Base-by-base conservation (phyloP, 35 echinoderm and acorn worm genomes). In the Hemicentrotus pulcherrimus region DNA sequence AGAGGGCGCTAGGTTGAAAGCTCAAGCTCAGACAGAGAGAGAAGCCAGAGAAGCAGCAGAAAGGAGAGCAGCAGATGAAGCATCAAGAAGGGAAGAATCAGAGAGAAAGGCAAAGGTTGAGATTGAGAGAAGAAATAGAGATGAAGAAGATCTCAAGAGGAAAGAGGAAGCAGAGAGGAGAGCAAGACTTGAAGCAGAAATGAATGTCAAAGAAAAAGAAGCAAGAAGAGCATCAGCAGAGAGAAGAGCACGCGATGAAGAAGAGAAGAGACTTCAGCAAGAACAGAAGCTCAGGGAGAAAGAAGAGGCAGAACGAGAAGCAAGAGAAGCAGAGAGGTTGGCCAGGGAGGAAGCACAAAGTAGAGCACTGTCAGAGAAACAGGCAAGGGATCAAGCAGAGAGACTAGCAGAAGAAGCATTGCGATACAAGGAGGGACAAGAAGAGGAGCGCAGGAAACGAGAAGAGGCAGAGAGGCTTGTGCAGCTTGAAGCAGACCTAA, bases 341-440 rank as follows among this genome's bases (percentile, higher is more conserved):
- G 86, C 94, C 32, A 31, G 48, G 52, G 94, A 96, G 86, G 91
- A 92, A 32, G 61, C 32, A 94, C 24, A 70, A 47, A 92, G 89
- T 13, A 92, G 88, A 32, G 32, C 46, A 33, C 5, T 93, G 31
- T 87, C 86, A 92, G 94, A 96, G 55, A 96, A 94, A 30, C 46
- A 95, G 32, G 94, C 95, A 88, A 91, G 95, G 92, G 94, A 95
- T 52, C 94, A 97, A 86, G 96, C 94, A 31, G 95, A 97, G 31
- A 86, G 47, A 48, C 71, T 95, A 78, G 47, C 90, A 46, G 32
- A 94, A 50, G 97, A 97, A 86, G 94, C 78, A 4, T 13, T 93
- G 91, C 30, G 94, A 88, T 86, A 94, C 65, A 86, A 96, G 32
- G 48, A 95, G 86, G 31, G 55, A 94, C 32, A 96, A 58, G 92